Evolutionary conservation across 2,888 invertebrate species (phyloP).

Genomic region (Megastigmus dorsalis): DNA sequence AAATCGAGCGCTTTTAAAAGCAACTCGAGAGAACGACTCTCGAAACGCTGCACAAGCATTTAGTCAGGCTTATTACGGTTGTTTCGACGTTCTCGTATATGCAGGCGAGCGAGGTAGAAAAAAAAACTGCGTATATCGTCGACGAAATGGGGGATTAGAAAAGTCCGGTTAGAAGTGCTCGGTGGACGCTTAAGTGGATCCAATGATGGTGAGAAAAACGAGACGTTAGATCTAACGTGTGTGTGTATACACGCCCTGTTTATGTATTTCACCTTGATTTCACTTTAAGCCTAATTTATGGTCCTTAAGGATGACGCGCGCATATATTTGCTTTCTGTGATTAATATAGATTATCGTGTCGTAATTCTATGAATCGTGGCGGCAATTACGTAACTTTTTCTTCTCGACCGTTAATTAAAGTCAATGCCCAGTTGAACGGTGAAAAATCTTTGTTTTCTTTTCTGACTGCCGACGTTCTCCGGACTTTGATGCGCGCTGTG

Average conservation of each 20-base stretch:
- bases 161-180: slow-evolving; percentile 12
- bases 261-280: slow-evolving; percentile 45
- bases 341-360: not conserved
- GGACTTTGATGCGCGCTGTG: too few species aligned
- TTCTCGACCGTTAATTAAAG: slow-evolving; percentile 1
- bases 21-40: too few species aligned
- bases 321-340: slow-evolving; percentile 4
- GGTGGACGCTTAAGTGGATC: slow-evolving; percentile 6
- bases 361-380: not conserved
- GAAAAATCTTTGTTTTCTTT: not conserved
- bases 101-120: too few species aligned
- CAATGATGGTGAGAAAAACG: slow-evolving; percentile 33
- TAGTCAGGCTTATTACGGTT: too few species aligned
- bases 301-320: slow-evolving; percentile 1
- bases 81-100: too few species aligned
- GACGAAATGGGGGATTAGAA: not conserved
- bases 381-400: not conserved
- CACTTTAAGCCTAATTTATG: slow-evolving; percentile 44
- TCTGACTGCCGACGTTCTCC: too few species aligned
- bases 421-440: not conserved
- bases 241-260: too few species aligned
- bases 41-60: too few species aligned
- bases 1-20: too few species aligned
- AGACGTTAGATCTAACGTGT: too few species aligned
- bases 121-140: too few species aligned